Percentiles rank a stretch among this genome's conserved stretches.
phyloP scores from a whole-genome alignment of 64 coral and sea anemone species.

The Porites lutea region DNA sequence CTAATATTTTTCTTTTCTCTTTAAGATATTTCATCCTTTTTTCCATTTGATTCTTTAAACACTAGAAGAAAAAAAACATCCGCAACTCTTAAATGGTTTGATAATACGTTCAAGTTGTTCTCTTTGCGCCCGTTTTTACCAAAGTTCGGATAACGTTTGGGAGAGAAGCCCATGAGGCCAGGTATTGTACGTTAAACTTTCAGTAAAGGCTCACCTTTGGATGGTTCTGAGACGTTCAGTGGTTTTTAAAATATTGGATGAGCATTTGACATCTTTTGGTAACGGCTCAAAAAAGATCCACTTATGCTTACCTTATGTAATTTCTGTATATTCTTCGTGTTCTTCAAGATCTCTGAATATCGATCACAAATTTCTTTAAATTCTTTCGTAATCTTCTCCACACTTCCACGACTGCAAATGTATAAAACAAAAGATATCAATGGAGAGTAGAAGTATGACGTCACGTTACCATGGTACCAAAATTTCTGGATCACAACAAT shows the following conservation, averaged over 20 bases:
- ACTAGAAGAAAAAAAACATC: not conserved
- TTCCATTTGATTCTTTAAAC: not conserved
- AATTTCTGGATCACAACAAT: too few species aligned
- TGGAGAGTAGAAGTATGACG: too few species aligned
- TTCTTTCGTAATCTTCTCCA: conserved; percentile 18
- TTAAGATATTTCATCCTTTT: not conserved
- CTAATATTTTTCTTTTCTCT: conserved; percentile 2
- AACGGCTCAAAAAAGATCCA: not conserved
- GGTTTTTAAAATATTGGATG: too few species aligned
- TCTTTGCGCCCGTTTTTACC: too few species aligned
- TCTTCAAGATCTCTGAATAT: not conserved
- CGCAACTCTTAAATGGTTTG: not conserved
- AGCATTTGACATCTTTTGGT: too few species aligned
- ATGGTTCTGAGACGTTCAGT: too few species aligned
- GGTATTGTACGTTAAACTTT: too few species aligned
- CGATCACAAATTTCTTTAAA: not conserved
- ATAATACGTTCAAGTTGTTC: too few species aligned
- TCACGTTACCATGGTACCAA: too few species aligned
- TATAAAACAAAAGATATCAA: not conserved
- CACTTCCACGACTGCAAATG: conserved; percentile 18
- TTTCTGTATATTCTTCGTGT: conserved; percentile 8
- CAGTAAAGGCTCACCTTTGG: too few species aligned
- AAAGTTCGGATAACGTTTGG: too few species aligned
- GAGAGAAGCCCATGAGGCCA: too few species aligned
- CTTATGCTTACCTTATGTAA: conserved; percentile 9